Conservation (phyloP, 2,888 invertebrate species). For the Fragum sueziense region DNA sequence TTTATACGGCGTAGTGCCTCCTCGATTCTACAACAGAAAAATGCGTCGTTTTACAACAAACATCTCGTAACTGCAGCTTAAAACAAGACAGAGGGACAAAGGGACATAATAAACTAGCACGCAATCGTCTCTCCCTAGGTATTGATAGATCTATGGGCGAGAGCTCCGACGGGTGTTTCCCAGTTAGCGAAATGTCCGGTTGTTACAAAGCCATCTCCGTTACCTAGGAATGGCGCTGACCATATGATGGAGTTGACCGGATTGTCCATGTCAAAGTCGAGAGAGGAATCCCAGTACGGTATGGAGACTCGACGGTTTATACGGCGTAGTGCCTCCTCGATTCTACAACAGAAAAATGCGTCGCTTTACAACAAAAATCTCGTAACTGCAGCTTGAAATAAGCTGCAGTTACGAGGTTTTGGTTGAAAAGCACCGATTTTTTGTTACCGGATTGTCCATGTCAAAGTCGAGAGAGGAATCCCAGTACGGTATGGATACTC, state of each 20-base stretch:
- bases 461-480: constrained; percentile 68
- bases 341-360: too few relatives aligned
- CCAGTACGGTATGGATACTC: constrained; percentile 72
- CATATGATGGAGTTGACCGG: constrained; percentile 67
- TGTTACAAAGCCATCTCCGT: constrained; percentile 67
- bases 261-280: constrained; percentile 66
- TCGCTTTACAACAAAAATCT: too few relatives aligned
- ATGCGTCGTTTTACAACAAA: too few relatives aligned
- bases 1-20: constrained; percentile 69
- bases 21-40: constrained; percentile 68
- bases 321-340: constrained; percentile 70
- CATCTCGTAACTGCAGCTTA: too few relatives aligned
- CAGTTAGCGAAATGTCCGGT: constrained; percentile 73
- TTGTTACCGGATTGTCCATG: constrained; percentile 62
- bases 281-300: constrained; percentile 73
- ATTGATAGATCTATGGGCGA: too few relatives aligned
- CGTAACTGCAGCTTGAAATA: too few relatives aligned
- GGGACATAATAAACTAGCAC: too few relatives aligned
- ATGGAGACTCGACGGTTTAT: constrained; percentile 64
- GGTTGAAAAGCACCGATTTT: too few relatives aligned
- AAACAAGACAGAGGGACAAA: too few relatives aligned
- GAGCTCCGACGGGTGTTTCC: constrained; percentile 62
- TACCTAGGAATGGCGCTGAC: constrained; percentile 69
- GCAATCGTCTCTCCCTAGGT: too few relatives aligned
- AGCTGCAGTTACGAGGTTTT: too few relatives aligned